Conservation (phyloP, 2,888 invertebrate genomes). For the Cataglyphis albicans region DNA sequence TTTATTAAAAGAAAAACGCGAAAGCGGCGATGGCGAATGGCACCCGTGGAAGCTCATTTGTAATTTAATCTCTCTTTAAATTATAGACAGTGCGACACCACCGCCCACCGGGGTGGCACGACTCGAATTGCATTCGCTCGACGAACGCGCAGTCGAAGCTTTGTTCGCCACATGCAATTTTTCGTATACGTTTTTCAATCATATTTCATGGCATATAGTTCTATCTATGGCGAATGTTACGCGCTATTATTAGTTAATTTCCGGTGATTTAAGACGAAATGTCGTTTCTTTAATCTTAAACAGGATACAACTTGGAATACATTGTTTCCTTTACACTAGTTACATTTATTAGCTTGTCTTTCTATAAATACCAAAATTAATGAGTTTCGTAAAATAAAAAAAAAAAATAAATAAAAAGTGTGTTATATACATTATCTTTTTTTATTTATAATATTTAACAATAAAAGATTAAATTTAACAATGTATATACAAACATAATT, state of each 20-base stretch:
- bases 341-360: background rate
- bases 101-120: background rate
- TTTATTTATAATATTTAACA: background rate
- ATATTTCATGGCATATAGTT: background rate
- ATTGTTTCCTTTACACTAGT: background rate
- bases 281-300: slow-evolving; percentile 29
- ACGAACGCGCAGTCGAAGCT: slow-evolving; percentile 5
- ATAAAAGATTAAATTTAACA: background rate
- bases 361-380: background rate
- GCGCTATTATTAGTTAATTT: slow-evolving; percentile 26
- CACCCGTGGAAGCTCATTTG: slow-evolving; percentile 30
- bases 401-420: background rate
- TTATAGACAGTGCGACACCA: slow-evolving; percentile 30
- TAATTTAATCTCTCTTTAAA: slow-evolving; percentile 45
- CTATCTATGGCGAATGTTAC: background rate
- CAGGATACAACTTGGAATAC: background rate
- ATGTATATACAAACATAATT: background rate
- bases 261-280: slow-evolving; percentile 16
- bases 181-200: slow-evolving; percentile 4
- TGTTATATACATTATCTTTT: background rate
- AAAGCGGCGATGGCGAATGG: slow-evolving; percentile 11
- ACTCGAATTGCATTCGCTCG: slow-evolving; percentile 26
- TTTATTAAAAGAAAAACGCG: slow-evolving; percentile 31
- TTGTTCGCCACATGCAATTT: slow-evolving; percentile 15
- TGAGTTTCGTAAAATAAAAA: background rate